These are phyloP conservation scores for Rotaria sp. DNA, from an alignment of 2,888 invertebrate genomes.

Conservation along the genomic window DNA sequence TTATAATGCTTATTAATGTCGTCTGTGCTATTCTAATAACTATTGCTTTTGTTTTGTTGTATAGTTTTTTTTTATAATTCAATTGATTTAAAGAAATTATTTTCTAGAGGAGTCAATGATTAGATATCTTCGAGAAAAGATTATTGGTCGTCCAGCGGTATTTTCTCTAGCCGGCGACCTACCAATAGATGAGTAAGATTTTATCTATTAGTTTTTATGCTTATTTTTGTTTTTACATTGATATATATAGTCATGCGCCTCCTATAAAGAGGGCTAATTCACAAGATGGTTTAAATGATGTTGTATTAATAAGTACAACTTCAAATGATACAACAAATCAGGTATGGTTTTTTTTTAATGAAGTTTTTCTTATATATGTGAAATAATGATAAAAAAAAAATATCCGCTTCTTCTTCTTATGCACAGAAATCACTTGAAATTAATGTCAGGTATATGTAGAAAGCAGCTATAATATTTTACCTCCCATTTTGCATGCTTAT, in stretches of 20 bases:
- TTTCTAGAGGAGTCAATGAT: not conserved
- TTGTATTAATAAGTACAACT: not conserved
- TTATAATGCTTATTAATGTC: not conserved
- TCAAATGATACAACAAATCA: not conserved
- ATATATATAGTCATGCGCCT: not conserved
- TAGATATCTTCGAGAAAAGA: slow-evolving; percentile 15
- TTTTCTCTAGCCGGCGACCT: not conserved
- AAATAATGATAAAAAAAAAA: too few species aligned
- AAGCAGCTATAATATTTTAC: not conserved
- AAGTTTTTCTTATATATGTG: too few species aligned
- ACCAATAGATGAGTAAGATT: not conserved
- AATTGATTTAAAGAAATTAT: not conserved
- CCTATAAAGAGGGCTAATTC: not conserved
- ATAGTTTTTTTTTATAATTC: not conserved
- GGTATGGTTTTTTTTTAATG: not conserved
- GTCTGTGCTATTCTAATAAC: not conserved
- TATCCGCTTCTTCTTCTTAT: not conserved
- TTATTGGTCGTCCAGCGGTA: not conserved
- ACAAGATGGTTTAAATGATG: not conserved
- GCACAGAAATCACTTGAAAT: not conserved
- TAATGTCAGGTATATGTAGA: not conserved
- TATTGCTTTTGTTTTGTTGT: not conserved
- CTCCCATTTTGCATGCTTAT: not conserved
- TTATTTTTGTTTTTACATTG: too few species aligned
- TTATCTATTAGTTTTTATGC: not conserved